phyloP scores from a whole-genome alignment of 2,888 invertebrate species.

The Achlya flavicornis region DNA sequence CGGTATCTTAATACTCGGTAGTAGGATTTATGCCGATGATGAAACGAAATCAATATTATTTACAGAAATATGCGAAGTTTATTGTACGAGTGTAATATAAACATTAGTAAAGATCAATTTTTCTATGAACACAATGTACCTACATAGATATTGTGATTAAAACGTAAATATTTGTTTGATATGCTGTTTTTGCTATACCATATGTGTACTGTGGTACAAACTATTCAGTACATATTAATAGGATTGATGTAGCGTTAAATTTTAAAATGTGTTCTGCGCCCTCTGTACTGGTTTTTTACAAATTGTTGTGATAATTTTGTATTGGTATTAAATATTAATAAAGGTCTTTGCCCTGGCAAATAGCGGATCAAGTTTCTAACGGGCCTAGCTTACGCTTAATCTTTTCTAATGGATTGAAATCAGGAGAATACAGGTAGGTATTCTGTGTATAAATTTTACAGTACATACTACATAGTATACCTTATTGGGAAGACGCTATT shows the following conservation, averaged over 20 bases:
- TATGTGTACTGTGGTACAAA: not conserved
- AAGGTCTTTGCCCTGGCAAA: not conserved
- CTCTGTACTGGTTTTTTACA: not conserved
- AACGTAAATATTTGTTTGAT: no score
- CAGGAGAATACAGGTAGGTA: not conserved
- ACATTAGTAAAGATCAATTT: no score
- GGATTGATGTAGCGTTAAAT: not conserved
- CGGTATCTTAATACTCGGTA: no score
- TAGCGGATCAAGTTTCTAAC: not conserved
- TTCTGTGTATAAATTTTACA: not conserved
- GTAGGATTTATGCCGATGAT: no score
- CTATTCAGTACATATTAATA: constrained; percentile 1
- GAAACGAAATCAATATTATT: no score
- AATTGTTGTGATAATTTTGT: not conserved
- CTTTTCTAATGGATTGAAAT: not conserved
- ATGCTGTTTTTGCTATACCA: not conserved
- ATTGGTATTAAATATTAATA: not conserved
- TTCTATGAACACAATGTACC: no score
- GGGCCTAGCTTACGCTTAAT: not conserved
- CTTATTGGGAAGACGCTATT: not conserved
- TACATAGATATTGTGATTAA: no score
- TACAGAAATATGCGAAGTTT: no score
- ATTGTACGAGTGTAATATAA: no score
- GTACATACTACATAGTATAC: not conserved
- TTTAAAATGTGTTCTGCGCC: not conserved